phyloP scores from a whole-genome alignment of 2,888 invertebrate species.

The Eristalis pertinax region DNA sequence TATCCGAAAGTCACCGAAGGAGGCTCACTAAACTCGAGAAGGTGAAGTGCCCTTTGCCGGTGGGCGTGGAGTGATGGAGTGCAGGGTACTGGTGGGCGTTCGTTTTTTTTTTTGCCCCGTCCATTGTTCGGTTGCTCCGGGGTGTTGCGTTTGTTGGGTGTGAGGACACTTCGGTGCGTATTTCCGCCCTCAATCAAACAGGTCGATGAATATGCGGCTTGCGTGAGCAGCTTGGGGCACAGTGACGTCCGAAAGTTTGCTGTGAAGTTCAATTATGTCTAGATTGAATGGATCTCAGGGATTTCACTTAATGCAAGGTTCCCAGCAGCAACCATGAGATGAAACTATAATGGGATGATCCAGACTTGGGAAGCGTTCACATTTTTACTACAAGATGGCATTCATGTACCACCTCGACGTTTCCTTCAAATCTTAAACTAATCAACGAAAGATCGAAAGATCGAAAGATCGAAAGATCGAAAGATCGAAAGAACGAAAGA shows the following conservation, averaged over 20 bases:
- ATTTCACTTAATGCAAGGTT: no score
- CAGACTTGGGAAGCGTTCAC: no score
- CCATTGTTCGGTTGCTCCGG: not conserved
- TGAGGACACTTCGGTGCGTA: not conserved
- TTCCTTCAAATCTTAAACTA: no score
- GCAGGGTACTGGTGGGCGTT: not conserved
- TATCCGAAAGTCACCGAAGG: conserved; percentile 32
- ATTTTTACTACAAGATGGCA: no score
- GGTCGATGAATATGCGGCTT: not conserved
- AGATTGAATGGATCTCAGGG: no score
- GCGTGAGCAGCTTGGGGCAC: not conserved
- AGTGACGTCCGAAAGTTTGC: not conserved
- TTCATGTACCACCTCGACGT: no score
- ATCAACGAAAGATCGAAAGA: no score
- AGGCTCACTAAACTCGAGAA: not conserved
- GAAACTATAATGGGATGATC: no score
- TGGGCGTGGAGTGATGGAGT: not conserved
- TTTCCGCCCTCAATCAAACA: not conserved
- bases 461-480: no score
- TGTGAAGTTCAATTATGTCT: not conserved
- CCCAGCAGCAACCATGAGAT: no score
- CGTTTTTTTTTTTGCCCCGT: not conserved
- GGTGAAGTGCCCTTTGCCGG: not conserved
- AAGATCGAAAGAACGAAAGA: no score
- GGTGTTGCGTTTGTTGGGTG: not conserved